Conservation (phyloP, 2,888 invertebrate genomes). For the Habroteleia sp. region DNA sequence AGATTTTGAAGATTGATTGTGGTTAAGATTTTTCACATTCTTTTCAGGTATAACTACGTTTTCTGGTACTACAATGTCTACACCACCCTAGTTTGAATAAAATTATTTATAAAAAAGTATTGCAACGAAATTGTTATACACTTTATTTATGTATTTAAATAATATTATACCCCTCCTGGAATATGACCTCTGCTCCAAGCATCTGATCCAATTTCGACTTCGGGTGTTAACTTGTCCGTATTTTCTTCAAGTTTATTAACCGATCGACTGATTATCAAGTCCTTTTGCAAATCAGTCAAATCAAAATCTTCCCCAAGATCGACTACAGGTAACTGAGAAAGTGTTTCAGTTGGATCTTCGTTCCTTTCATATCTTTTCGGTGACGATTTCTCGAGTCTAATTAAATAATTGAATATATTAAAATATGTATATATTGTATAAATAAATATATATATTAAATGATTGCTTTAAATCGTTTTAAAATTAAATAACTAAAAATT, state of each 20-base stretch:
- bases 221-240: background rate
- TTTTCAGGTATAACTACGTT: constrained; percentile 3
- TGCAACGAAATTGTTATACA: background rate
- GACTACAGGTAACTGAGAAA: constrained; percentile 74
- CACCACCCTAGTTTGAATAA: constrained; percentile 69
- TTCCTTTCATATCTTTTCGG: no score
- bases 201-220: constrained; percentile 61
- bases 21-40: constrained; percentile 5
- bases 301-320: constrained; percentile 77
- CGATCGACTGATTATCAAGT: background rate
- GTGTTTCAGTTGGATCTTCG: constrained; percentile 65
- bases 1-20: constrained; percentile 29
- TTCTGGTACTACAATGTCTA: constrained; percentile 27
- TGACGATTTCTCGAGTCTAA: no score
- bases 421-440: no score
- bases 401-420: no score
- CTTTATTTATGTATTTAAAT: no score
- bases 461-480: no score
- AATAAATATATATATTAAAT: no score
- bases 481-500: no score
- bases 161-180: constrained; percentile 66
- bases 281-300: constrained; percentile 43
- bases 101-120: constrained; percentile 11
- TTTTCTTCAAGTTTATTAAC: background rate
- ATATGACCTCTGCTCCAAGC: constrained; percentile 79